Base-by-base conservation (phyloP, 92 coral and sea anemone genomes). In the Zoanthus gigantus region DNA sequence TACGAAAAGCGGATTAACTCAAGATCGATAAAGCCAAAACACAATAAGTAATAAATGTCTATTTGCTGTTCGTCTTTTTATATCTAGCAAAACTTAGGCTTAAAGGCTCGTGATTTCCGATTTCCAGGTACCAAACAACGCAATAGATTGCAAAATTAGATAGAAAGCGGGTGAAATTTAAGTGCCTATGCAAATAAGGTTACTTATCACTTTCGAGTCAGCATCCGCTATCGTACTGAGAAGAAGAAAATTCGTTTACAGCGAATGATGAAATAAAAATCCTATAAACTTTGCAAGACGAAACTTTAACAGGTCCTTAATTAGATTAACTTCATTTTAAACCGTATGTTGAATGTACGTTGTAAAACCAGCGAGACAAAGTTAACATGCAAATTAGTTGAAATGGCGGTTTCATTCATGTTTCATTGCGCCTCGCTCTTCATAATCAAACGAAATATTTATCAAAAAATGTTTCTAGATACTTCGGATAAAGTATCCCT, bases 321-420 rank as follows among this genome's bases (percentile, higher is more conserved):
- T 66, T 13, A 46, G n/a, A 80, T 67, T 71, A 68, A 67, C n/a
- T 6, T 28, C 18, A 63, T 48, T 81, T 81, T 46, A 67, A 81
- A 57, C 57, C 10, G 45, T 68, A 11, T 67, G 29, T 66, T 57
- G 75, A 66, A 81, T 44, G 28, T 81, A 29, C 42, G 23, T 29
- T 71, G 74, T 9, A 28, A 50, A 65, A 67, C 85, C 65, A 81
- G 85, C 85, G 85, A 81, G 85, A 81, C 17, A 44, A 81, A 81
- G 85, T 81, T 81, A 81, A 81, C 85, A 81, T 81, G 85, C 85
- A 81, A 81, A 81, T 81, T 23, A 81, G 85, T 28, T 81, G 85
- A 81, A 81, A 81, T 81, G 63, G 85, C 28, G 85, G 85, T 81
- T 81, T 81, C 85, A 81, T 81, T 81, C 85, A 81, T 67, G 85